Conservation (phyloP, 2,113 vertebrate genomes). For the Pollachius pollachius region DNA sequence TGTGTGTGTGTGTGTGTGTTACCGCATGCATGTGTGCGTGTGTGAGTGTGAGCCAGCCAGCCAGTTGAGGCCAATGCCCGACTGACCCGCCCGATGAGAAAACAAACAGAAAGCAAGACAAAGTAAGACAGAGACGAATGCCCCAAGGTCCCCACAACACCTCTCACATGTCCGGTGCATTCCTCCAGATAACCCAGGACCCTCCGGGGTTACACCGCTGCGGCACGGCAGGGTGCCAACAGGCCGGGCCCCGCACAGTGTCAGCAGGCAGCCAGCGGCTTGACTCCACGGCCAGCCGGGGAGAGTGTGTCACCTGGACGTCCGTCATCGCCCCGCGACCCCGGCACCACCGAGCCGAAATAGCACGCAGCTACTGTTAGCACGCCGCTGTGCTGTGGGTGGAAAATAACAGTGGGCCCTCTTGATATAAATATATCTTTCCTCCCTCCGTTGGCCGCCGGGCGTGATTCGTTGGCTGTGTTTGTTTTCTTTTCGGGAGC, state of each 20-base stretch:
- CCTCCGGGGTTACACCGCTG: too few species aligned
- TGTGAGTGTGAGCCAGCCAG: too few species aligned
- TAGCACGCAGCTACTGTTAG: slow-evolving; percentile 66
- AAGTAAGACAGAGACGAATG: too few species aligned
- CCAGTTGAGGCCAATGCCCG: too few species aligned
- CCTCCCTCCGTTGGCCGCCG: slow-evolving; percentile 54
- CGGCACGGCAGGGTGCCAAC: slow-evolving; percentile 13
- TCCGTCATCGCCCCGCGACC: slow-evolving; percentile 62
- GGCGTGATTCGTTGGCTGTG: slow-evolving; percentile 64
- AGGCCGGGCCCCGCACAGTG: slow-evolving; percentile 30
- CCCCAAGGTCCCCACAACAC: too few species aligned
- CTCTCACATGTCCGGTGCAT: too few species aligned
- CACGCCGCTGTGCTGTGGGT: slow-evolving; percentile 26
- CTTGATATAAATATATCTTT: slow-evolving; percentile 76
- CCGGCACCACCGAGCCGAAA: slow-evolving; percentile 48
- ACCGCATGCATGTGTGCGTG: too few species aligned
- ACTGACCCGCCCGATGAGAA: too few species aligned
- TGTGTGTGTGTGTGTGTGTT: too few species aligned
- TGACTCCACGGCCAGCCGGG: slow-evolving; percentile 51
- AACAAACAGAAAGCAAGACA: too few species aligned
- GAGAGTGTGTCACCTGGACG: slow-evolving; percentile 69
- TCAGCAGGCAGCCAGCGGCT: slow-evolving; percentile 46
- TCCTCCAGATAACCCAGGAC: too few species aligned
- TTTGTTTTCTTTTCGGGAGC: slow-evolving; percentile 60
- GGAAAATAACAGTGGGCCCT: slow-evolving; percentile 69